Conservation (phyloP, 1,140 invertebrate genomes). For the Tachypleus tridentatus region DNA sequence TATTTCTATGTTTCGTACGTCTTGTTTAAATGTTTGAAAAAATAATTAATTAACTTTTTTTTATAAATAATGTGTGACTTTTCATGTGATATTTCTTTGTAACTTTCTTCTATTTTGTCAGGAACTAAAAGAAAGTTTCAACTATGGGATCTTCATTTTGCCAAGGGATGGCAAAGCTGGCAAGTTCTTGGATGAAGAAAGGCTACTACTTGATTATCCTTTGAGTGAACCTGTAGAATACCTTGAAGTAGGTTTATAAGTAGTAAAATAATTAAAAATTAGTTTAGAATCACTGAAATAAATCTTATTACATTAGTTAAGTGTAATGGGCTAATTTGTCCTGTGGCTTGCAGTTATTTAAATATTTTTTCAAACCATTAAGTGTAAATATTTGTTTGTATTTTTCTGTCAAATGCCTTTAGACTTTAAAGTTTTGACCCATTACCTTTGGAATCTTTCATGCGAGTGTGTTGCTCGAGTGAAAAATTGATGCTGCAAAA, state of each 20-base stretch:
- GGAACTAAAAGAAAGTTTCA: slow-evolving; percentile 87
- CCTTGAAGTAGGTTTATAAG: slow-evolving; percentile 13
- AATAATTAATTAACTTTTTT: too few species aligned
- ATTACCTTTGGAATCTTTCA: neutral
- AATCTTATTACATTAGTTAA: neutral
- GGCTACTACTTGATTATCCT: slow-evolving; percentile 84
- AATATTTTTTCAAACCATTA: neutral
- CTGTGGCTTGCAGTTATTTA: slow-evolving; percentile 12
- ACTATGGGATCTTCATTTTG: slow-evolving; percentile 96
- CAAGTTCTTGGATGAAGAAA: slow-evolving; percentile 96
- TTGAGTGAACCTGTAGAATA: slow-evolving; percentile 14
- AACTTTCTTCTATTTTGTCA: slow-evolving; percentile 42
- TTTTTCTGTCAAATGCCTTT: too few species aligned
- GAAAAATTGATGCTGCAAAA: neutral
- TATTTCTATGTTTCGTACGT: neutral
- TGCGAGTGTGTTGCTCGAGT: neutral
- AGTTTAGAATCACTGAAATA: neutral
- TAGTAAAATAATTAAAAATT: neutral
- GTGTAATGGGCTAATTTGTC: neutral
- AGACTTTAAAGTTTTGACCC: too few species aligned
- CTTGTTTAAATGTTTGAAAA: too few species aligned
- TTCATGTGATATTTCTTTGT: slow-evolving; percentile 1
- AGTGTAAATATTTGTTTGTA: neutral
- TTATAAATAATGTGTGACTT: neutral
- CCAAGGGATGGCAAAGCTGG: slow-evolving; percentile 49